Evolutionary conservation across 2,888 invertebrate genomes (phyloP).

Genomic region (Graphium colonna): DNA sequence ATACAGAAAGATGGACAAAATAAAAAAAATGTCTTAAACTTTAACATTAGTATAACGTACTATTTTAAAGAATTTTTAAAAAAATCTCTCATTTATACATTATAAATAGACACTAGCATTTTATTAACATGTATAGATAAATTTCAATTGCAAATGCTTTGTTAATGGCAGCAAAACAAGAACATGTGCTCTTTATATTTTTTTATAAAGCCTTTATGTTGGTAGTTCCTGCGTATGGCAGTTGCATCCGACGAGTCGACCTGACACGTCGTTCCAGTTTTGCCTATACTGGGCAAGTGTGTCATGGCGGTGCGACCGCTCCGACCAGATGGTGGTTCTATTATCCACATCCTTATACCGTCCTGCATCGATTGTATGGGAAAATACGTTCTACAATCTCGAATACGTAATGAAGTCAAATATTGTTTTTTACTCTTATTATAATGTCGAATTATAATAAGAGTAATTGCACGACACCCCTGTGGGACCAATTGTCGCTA

Average conservation of each 20-base stretch:
- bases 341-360: not conserved
- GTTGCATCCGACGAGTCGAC: constrained; percentile 23
- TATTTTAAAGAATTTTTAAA: too few relatives aligned
- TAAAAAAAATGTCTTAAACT: too few relatives aligned
- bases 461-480: too few relatives aligned
- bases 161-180: not conserved
- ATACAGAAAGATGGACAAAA: too few relatives aligned
- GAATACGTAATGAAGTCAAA: not conserved
- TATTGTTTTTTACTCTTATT: not conserved
- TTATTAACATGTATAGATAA: too few relatives aligned
- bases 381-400: too few relatives aligned
- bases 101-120: too few relatives aligned
- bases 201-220: not conserved
- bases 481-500: too few relatives aligned
- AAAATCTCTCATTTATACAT: too few relatives aligned
- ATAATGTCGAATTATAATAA: not conserved
- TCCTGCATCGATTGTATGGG: too few relatives aligned
- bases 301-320: constrained; percentile 47
- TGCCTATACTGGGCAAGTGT: constrained; percentile 53
- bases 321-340: constrained; percentile 21
- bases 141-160: not conserved
- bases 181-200: not conserved
- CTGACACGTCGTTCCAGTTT: constrained; percentile 34
- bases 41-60: too few relatives aligned
- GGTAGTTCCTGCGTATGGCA: constrained; percentile 22